Evolutionary conservation across 35 echinoderm and acorn worm genomes (phyloP), one percentile per base, ranked within the genome.

Genomic region (Heliocidaris tuberculata): DNA sequence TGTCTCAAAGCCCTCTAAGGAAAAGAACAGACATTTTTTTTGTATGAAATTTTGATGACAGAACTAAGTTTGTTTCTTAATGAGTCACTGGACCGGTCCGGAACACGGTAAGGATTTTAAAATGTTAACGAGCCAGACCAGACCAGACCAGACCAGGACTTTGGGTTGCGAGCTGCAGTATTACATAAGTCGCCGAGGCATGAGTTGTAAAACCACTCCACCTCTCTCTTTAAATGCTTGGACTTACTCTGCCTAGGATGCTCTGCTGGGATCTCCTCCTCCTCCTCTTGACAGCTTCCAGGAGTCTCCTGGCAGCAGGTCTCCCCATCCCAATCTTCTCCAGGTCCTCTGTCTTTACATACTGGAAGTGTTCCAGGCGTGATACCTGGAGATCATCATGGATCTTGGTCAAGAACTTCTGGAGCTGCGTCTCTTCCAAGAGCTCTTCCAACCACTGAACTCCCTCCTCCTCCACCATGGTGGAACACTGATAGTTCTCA

Each of bases 271-370:
- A 78, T 24, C 93, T 92, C 30, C 94, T 92, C 50, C 95, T 93
- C 31, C 94, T 95, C 71, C 97, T 93, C 65, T 98, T 98, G 5
- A 96, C 96, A 17, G 95, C 96, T 50, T 98, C 97, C 94, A 98
- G 56, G 31, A 98, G 94, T 49, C 97, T 56, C 89, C 97, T 93
- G 7, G 95, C 96, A 2, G 96, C 97, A 8, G 97, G 97, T 91
- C 96, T 87, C 47, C 97, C 96, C 97, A 98, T 98, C 10, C 97
- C 97, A 48, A 98, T 97, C 59, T 98, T 97, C 88, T 98, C 97
- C 31, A 98, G 94, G 70, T 98, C 97, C 48, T 98, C 96, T 6
- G 90, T 93, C 85, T 95, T 94, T 15, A 98, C 97, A 85, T 94
- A 98, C 50, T 97, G 59, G 92, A 98, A 98, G 52, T 98, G 97